Evolutionary conservation across 2,113 vertebrate genomes (phyloP), one percentile per base, ranked within the genome.

Genomic region (Xiphophorus maculatus): DNA sequence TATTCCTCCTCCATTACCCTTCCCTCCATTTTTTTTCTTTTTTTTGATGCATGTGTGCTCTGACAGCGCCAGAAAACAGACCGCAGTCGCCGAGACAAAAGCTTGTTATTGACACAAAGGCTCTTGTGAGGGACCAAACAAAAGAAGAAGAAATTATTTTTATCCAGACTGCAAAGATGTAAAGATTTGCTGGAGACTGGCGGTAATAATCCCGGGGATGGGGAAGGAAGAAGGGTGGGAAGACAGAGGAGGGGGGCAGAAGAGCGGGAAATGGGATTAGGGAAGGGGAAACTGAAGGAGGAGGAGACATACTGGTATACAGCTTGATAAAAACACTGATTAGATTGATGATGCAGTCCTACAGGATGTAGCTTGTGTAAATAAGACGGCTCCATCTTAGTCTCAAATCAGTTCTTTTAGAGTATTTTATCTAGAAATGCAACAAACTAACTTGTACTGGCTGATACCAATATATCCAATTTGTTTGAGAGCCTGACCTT

Each of bases 221-320:
- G 27, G 37, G 14, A 11, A 15, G 35, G 25, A 42, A 63, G 54
- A 69, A 54, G 63, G 69, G 69, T 13, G 3, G 58, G 61, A 35
- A 35, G 44, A 63, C 17, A 25, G 61, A 63, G 67, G 8, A 35
- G 22, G 42, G 61, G 8, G 8, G 35, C 35, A 13, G 65, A 63
- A 4, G 71, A 63, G 81, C 79, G 83, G 73, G 82, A 87, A 90
- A 77, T 71, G 76, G 82, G 79, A 88, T 91, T 84, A 87, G 83
- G 82, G 88, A 90, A 72, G 70, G 84, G 87, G 86, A 84, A 51
- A 66, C 11, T 60, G 77, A 74, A 79, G 42, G 40, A 82, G 87
- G 87, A 77, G 88, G 87, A 91, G 85, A 84, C 88, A 87, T 80
- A 90, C 86, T 86, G 91, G 86, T 90, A 87, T 70, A 83, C 73